A percentile compares a stretch with the other conserved stretches of the same genome.
Evolutionary conservation across 2,113 vertebrate genomes (phyloP).

Genomic region (Dromas ardeola): DNA sequence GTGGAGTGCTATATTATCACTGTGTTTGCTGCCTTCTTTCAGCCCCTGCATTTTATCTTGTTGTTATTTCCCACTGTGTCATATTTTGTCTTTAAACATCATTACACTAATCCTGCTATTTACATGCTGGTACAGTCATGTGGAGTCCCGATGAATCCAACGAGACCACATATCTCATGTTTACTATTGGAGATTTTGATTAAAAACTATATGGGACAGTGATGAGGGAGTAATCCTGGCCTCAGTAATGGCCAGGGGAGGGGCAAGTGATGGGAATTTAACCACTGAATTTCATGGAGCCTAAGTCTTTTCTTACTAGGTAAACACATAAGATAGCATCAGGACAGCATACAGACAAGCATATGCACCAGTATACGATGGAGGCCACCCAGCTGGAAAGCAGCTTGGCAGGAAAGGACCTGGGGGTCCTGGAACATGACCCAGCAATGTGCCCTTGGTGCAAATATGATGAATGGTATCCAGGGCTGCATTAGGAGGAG

Average conservation of each 20-base stretch:
- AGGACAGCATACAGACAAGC: neutral
- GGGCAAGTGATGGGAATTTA: neutral
- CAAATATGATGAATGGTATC: neutral
- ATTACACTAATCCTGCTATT: conserved; percentile 13
- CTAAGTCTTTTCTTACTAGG: neutral
- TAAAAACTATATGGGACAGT: neutral
- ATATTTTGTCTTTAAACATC: conserved; percentile 9
- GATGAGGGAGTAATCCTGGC: neutral
- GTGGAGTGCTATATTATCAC: neutral
- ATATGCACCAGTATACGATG: neutral
- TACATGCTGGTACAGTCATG: neutral
- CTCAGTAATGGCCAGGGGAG: neutral
- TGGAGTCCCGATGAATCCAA: neutral
- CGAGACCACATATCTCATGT: neutral
- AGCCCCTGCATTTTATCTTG: neutral
- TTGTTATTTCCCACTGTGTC: neutral
- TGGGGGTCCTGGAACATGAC: neutral
- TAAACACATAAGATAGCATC: neutral
- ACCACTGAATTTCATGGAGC: neutral
- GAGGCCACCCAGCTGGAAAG: neutral
- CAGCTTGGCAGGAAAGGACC: neutral
- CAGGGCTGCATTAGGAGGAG: neutral
- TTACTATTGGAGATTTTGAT: neutral
- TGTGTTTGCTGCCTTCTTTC: neutral
- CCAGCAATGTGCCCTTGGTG: neutral